Conservation (phyloP, 2,797 vertebrate genomes). For the Bovichtus diacanthus region DNA sequence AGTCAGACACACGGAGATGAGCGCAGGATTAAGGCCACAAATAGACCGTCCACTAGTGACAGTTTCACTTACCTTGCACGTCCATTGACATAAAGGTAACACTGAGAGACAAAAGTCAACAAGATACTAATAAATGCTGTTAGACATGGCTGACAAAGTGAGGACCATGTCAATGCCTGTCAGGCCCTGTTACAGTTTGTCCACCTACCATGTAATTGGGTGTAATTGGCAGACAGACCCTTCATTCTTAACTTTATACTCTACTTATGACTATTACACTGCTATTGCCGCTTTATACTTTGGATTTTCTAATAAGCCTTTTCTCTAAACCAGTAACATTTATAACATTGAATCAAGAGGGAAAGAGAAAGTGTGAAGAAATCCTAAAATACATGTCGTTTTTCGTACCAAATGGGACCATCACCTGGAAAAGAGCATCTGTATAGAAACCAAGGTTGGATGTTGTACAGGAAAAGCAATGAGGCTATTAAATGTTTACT, state of each 20-base stretch:
- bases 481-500: not conserved
- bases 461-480: not conserved
- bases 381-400: not conserved
- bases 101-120: slow-evolving; percentile 78
- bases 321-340: not conserved
- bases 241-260: slow-evolving; percentile 29
- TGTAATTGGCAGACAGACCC: slow-evolving; percentile 36
- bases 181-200: slow-evolving; percentile 47
- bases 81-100: slow-evolving; percentile 67
- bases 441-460: not conserved
- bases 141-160: slow-evolving; percentile 72
- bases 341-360: not conserved
- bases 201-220: slow-evolving; percentile 46
- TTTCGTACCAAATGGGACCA: not conserved
- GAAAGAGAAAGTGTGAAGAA: not conserved
- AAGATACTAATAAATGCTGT: slow-evolving; percentile 71
- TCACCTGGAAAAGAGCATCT: not conserved
- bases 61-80: slow-evolving; percentile 76
- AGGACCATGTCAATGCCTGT: slow-evolving; percentile 59
- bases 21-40: slow-evolving; percentile 45
- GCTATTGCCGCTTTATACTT: not conserved
- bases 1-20: slow-evolving; percentile 50
- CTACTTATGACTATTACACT: slow-evolving; percentile 10
- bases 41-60: slow-evolving; percentile 59
- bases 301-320: not conserved